These are phyloP conservation scores for Dryoscopus gambensis DNA, from an alignment of 2,113 vertebrate species.

Conservation along the genomic window DNA sequence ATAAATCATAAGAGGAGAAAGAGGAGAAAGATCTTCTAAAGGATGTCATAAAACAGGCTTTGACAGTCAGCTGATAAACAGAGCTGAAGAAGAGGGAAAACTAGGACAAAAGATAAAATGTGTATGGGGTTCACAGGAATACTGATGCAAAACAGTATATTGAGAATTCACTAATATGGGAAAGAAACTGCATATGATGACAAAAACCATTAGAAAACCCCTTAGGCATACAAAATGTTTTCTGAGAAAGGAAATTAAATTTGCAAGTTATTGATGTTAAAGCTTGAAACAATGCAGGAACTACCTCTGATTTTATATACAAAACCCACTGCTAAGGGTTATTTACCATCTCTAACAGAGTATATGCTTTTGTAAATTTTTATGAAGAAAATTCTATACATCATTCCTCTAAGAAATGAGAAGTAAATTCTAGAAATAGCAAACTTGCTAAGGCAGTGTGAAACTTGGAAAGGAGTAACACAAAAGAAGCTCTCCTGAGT, in stretches of 20 bases:
- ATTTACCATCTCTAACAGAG: not conserved
- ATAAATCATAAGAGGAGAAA: not conserved
- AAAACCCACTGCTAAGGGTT: not conserved
- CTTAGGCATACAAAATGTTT: not conserved
- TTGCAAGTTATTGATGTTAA: not conserved
- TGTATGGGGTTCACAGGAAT: not conserved
- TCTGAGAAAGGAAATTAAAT: not conserved
- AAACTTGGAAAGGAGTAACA: not conserved
- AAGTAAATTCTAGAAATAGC: not conserved
- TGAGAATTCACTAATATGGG: not conserved
- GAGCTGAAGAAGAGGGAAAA: not conserved
- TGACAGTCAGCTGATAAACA: constrained; percentile 25
- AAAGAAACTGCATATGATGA: not conserved
- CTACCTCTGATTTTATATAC: not conserved
- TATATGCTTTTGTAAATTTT: not conserved
- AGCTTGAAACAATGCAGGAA: not conserved
- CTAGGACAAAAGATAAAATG: not conserved
- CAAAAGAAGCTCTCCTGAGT: not conserved
- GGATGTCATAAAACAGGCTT: not conserved
- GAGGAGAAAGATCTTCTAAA: not conserved
- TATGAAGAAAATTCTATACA: not conserved
- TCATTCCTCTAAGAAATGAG: not conserved
- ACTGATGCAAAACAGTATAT: not conserved
- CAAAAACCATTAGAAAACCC: constrained; percentile 22
- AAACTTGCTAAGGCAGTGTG: not conserved